Percentiles rank a stretch among this genome's conserved stretches.
phyloP scores from a whole-genome alignment of 2,797 vertebrate species.

The Paguma larvata region DNA sequence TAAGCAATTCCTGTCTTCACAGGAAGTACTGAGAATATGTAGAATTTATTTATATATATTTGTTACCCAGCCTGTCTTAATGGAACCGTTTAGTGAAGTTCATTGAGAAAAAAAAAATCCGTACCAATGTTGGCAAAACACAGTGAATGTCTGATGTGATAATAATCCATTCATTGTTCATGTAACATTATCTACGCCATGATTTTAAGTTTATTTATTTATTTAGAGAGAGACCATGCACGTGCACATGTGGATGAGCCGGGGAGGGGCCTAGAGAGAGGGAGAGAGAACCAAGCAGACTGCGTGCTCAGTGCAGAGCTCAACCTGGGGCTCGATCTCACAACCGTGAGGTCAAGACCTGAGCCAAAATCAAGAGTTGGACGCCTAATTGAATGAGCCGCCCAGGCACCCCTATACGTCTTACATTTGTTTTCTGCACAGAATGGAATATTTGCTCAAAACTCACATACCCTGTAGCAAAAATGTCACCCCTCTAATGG shows the following conservation, averaged over 20 bases:
- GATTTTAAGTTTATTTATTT: not conserved
- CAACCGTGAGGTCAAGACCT: too few relatives aligned
- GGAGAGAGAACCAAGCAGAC: too few relatives aligned
- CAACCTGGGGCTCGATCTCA: too few relatives aligned
- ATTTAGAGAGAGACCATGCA: too few relatives aligned
- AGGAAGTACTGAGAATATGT: not conserved
- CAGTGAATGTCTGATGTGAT: slow-evolving; percentile 20
- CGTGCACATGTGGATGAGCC: too few relatives aligned
- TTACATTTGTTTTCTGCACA: not conserved
- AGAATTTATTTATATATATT: not conserved
- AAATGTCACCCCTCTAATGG: not conserved
- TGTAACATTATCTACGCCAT: not conserved
- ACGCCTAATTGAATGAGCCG: too few relatives aligned
- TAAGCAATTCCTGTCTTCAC: slow-evolving; percentile 13
- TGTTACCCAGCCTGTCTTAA: not conserved
- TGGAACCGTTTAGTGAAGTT: not conserved
- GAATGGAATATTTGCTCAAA: not conserved
- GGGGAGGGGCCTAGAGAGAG: too few relatives aligned
- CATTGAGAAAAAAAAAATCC: not conserved
- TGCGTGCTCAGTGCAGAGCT: too few relatives aligned
- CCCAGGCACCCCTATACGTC: too few relatives aligned
- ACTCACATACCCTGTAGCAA: not conserved
- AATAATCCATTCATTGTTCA: slow-evolving; percentile 14
- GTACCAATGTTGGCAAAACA: not conserved
- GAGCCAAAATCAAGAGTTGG: too few relatives aligned